These are phyloP conservation scores for Pitangus sulphuratus DNA, from an alignment of 2,797 vertebrate species.

Conservation along the genomic window DNA sequence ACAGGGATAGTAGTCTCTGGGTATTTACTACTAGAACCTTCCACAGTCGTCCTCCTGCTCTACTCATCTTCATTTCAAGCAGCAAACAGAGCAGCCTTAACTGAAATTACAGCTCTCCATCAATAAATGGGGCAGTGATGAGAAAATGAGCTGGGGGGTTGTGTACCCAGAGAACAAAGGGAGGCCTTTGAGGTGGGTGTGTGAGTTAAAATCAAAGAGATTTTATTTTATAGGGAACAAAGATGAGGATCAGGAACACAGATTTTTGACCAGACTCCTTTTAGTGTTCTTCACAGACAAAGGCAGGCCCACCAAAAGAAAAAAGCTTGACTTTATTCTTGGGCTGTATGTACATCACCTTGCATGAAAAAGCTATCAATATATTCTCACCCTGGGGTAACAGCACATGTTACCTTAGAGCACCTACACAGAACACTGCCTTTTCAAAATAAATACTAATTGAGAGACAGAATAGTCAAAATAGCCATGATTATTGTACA, in stretches of 20 bases:
- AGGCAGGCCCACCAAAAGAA: background rate
- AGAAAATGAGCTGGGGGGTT: background rate
- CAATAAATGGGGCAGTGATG: rapidly evolving
- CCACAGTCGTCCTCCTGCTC: background rate
- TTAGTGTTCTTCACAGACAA: background rate
- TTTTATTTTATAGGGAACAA: background rate
- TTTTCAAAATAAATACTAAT: background rate
- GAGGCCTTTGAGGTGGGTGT: background rate
- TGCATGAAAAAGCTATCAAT: background rate
- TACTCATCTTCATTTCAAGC: background rate
- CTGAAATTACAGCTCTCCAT: background rate
- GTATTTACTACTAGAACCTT: conserved; percentile 50
- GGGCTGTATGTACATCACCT: background rate
- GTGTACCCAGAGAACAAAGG: background rate
- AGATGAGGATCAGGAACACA: background rate
- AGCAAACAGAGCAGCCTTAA: background rate
- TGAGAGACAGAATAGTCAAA: background rate
- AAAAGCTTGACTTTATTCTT: background rate
- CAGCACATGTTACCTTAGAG: background rate
- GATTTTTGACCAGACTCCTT: background rate
- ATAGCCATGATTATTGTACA: background rate
- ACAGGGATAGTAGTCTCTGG: conserved; percentile 34
- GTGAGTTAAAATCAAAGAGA: background rate
- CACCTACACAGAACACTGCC: background rate
- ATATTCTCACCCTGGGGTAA: background rate